phyloP scores from a whole-genome alignment of 2,888 invertebrate species.

The Micoletzkya japonica region DNA sequence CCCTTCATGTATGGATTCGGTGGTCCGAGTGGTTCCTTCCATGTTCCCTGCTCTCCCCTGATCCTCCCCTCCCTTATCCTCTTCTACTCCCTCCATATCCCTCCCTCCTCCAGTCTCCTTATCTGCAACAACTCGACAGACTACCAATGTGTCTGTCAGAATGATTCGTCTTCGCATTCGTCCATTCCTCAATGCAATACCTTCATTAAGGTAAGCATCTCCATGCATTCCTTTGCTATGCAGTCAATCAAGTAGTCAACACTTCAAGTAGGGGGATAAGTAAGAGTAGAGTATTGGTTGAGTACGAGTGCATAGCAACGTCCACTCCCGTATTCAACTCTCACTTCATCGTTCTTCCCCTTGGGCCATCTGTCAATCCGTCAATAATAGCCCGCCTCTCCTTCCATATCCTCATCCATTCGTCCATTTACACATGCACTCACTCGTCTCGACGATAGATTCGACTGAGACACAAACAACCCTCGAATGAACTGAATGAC shows the following conservation, averaged over 20 bases:
- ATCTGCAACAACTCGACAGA: slow-evolving; percentile 58
- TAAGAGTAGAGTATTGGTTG: no score
- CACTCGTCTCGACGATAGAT: no score
- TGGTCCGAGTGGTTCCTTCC: slow-evolving; percentile 6
- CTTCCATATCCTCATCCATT: neutral
- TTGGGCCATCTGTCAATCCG: neutral
- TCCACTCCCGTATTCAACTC: slow-evolving; percentile 12
- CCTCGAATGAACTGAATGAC: no score
- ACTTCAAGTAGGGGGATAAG: no score
- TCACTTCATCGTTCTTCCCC: neutral
- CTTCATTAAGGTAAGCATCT: slow-evolving; percentile 39
- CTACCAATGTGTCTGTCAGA: slow-evolving; percentile 56
- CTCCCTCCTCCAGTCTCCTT: neutral
- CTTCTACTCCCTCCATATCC: slow-evolving; percentile 14
- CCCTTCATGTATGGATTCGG: slow-evolving; percentile 19
- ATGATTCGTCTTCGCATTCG: neutral
- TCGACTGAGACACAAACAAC: no score
- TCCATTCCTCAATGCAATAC: slow-evolving; percentile 32
- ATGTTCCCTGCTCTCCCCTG: neutral
- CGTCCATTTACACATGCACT: neutral
- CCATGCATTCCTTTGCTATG: neutral
- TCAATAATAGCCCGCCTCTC: neutral
- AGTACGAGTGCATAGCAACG: no score
- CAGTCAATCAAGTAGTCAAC: no score
- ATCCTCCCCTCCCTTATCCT: slow-evolving; percentile 4